Percentiles rank a stretch among this genome's conserved stretches.
Evolutionary conservation across 2,113 vertebrate genomes (phyloP).

Genomic region (Alectura lathami): DNA sequence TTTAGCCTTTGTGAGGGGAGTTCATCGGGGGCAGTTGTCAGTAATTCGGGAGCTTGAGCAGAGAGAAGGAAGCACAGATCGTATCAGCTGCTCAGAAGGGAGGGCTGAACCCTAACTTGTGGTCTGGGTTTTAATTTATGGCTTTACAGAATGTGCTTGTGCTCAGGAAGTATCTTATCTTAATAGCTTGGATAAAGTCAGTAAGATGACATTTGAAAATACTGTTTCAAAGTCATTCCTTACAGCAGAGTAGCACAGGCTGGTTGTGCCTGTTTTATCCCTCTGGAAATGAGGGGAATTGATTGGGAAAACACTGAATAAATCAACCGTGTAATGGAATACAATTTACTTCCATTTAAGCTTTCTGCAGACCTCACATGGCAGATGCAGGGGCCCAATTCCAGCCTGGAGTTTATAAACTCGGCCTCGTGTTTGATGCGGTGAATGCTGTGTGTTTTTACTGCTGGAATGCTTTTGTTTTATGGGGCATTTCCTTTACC

Average conservation of each 20-base stretch:
- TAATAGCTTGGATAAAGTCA: slow-evolving; percentile 24
- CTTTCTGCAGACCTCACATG: neutral
- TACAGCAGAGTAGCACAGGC: neutral
- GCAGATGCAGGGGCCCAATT: neutral
- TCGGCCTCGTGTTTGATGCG: neutral
- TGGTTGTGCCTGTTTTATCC: neutral
- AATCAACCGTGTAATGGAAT: slow-evolving; percentile 11
- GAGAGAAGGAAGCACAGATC: rapidly evolving
- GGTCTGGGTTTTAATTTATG: neutral
- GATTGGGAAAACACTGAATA: slow-evolving; percentile 34
- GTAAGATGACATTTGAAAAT: slow-evolving; percentile 42
- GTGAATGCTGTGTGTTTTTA: neutral
- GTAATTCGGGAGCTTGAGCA: neutral
- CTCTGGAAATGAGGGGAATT: slow-evolving; percentile 20
- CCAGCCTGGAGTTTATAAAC: slow-evolving; percentile 28
- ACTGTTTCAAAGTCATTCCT: neutral
- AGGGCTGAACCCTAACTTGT: neutral
- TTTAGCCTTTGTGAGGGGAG: neutral
- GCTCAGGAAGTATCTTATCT: neutral
- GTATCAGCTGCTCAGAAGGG: neutral
- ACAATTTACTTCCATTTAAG: neutral
- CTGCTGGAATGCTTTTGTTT: slow-evolving; percentile 42
- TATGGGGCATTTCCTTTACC: slow-evolving; percentile 44
- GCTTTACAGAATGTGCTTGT: neutral
- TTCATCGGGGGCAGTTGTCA: neutral